A percentile compares a stretch with the other conserved stretches of the same genome.
These are phyloP conservation scores for Spodoptera litura DNA, from an alignment of 1,140 invertebrate species.

Conservation along the genomic window DNA sequence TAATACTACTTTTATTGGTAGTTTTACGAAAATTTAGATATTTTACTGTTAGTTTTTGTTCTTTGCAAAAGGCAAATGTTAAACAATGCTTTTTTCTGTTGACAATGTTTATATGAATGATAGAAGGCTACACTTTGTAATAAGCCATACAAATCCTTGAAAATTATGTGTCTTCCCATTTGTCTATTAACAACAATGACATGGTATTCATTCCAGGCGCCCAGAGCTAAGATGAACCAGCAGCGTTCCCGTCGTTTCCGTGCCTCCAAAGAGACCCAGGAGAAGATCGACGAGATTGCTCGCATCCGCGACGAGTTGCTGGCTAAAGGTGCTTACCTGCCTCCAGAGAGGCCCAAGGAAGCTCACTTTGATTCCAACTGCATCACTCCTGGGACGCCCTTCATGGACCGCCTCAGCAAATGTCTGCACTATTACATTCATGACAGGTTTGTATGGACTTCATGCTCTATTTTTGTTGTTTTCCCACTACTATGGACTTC, in stretches of 20 bases:
- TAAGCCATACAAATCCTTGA: too few species aligned
- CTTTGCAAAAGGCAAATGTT: too few species aligned
- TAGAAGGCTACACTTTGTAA: too few species aligned
- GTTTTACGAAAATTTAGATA: too few species aligned
- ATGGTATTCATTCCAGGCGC: conserved; percentile 88
- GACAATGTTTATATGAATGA: too few species aligned
- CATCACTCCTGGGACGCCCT: conserved; percentile 99
- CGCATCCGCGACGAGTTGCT: conserved; percentile 91
- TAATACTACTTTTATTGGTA: too few species aligned
- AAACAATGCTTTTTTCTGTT: too few species aligned
- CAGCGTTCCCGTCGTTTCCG: conserved; percentile 98
- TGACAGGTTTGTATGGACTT: conserved; percentile 86
- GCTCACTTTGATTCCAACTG: conserved; percentile 99
- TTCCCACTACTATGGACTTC: too few species aligned
- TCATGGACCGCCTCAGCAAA: conserved; percentile 97
- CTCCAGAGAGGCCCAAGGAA: conserved; percentile 95
- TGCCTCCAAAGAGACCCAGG: conserved; percentile 97
- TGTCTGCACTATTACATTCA: conserved; percentile 99
- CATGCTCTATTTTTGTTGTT: not conserved
- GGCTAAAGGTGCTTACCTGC: conserved; percentile 92
- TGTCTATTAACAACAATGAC: too few species aligned
- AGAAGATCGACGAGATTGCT: conserved; percentile 95
- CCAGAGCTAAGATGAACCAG: conserved; percentile 99
- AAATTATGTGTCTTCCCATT: too few species aligned
- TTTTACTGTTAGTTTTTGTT: too few species aligned